Conservation (phyloP, 2,113 vertebrate species). For the Paratilapia polleni region DNA sequence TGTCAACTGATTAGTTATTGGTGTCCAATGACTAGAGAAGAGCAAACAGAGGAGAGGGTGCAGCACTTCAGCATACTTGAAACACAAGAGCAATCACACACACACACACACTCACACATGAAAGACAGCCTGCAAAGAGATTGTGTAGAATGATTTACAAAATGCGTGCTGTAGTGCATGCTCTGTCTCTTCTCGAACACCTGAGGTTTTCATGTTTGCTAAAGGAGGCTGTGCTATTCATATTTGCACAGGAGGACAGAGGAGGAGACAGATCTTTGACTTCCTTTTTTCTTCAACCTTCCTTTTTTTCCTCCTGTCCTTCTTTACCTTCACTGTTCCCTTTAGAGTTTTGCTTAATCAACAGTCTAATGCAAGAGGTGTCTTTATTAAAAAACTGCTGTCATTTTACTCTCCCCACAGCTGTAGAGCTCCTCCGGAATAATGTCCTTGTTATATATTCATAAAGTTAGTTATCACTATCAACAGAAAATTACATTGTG, state of each 20-base stretch:
- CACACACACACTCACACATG: neutral
- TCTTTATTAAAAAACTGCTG: neutral
- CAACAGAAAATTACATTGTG: no score
- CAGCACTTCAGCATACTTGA: conserved; percentile 58
- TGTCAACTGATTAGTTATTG: conserved; percentile 57
- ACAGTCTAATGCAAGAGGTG: neutral
- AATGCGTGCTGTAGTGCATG: conserved; percentile 13
- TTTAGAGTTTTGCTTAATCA: conserved; percentile 20
- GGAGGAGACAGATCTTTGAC: conserved; percentile 28
- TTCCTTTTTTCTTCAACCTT: neutral
- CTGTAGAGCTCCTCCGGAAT: neutral
- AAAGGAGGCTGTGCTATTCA: conserved; percentile 40
- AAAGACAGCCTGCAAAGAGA: neutral
- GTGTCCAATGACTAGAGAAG: conserved; percentile 48
- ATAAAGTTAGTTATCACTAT: neutral
- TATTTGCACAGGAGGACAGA: conserved; percentile 38
- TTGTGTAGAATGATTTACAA: conserved; percentile 28
- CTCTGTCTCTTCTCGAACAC: neutral
- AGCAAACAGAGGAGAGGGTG: conserved; percentile 40
- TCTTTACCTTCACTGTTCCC: neutral
- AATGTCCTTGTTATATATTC: neutral
- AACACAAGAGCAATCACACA: conserved; percentile 42
- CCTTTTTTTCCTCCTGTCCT: neutral
- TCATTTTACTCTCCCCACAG: neutral
- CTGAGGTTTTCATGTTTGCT: conserved; percentile 60